These are phyloP conservation scores for Tenebrosternarchus preto DNA, from an alignment of 2,113 vertebrate species.

Conservation along the genomic window DNA sequence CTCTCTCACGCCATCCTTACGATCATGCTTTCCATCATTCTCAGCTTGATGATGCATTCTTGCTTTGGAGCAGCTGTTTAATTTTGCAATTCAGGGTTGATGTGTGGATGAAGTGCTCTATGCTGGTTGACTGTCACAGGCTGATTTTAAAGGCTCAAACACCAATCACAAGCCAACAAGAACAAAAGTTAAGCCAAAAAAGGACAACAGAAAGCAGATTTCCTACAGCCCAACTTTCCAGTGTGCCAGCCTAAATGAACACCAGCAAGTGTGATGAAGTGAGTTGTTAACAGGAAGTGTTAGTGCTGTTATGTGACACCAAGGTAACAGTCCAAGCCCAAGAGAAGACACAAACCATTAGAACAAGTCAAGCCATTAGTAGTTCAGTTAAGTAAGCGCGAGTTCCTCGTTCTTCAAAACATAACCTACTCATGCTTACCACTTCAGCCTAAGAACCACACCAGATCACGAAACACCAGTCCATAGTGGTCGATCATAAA, in stretches of 20 bases:
- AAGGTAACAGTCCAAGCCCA: constrained; percentile 21
- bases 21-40: background rate
- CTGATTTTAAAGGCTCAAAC: constrained; percentile 47
- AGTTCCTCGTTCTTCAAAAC: constrained; percentile 8
- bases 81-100: constrained; percentile 19
- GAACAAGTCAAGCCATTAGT: constrained; percentile 30
- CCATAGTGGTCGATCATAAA: constrained; percentile 31
- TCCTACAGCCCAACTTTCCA: background rate
- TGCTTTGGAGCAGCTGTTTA: background rate
- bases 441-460: constrained; percentile 68
- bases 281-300: constrained; percentile 3
- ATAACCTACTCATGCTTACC: constrained; percentile 64
- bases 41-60: background rate
- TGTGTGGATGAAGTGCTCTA: background rate
- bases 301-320: constrained; percentile 46
- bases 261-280: constrained; percentile 4
- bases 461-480: constrained; percentile 52
- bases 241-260: constrained; percentile 20
- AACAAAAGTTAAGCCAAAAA: constrained; percentile 48
- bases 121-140: constrained; percentile 44
- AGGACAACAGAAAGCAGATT: constrained; percentile 36
- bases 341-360: constrained; percentile 50
- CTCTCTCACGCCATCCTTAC: background rate
- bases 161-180: constrained; percentile 59
- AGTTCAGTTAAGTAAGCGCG: constrained; percentile 44